A percentile compares a stretch with the other conserved stretches of the same genome.
phyloP scores from a whole-genome alignment of 2,888 invertebrate species.

The Rhynchonema sp. region DNA sequence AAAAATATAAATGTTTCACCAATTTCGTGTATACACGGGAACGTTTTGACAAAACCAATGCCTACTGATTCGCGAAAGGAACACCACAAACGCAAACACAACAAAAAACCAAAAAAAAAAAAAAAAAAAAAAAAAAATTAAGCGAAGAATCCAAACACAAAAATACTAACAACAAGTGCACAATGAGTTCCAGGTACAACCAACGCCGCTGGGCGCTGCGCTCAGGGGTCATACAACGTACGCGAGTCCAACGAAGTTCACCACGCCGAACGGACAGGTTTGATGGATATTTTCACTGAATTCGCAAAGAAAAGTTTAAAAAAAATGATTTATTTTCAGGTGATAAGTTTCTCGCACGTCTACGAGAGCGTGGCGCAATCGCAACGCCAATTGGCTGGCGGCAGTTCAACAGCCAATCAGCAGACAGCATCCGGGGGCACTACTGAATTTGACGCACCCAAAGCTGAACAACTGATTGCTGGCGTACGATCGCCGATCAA shows the following conservation, averaged over 20 bases:
- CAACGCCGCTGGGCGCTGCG: neutral
- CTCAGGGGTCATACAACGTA: neutral
- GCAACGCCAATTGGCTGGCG: neutral
- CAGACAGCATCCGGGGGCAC: neutral
- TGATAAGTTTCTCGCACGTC: constrained; percentile 4
- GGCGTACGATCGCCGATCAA: constrained; percentile 5
- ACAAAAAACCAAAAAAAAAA: neutral
- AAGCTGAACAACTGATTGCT: neutral
- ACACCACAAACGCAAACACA: neutral
- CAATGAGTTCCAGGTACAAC: neutral
- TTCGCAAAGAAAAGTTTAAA: no score
- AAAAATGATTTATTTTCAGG: neutral
- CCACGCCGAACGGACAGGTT: neutral
- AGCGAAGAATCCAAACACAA: neutral
- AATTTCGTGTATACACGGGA: no score
- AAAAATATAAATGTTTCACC: no score
- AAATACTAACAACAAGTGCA: neutral
- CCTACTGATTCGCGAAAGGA: neutral
- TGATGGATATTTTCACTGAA: no score
- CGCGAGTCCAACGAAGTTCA: constrained; percentile 6
- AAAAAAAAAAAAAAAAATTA: neutral
- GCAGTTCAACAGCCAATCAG: no score
- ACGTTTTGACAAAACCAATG: no score
- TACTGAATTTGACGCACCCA: neutral
- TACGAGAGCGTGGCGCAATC: neutral